phyloP scores from a whole-genome alignment of 2,888 invertebrate species.

The Lordiphosa fenestrarum region DNA sequence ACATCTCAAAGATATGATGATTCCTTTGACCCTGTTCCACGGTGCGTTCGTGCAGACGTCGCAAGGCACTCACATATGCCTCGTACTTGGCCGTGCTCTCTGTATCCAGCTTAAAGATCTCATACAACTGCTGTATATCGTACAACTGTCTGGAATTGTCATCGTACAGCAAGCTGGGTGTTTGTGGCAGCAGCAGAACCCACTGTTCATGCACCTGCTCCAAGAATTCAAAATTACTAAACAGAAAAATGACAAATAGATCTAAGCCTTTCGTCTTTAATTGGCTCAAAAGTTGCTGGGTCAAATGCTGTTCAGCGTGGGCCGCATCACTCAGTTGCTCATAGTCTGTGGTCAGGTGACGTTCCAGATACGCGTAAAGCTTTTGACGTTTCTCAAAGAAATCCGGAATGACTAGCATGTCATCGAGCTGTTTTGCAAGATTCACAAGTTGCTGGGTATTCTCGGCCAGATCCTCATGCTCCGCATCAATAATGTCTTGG shows the following conservation, averaged over 20 bases:
- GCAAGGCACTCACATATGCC: constrained; percentile 54
- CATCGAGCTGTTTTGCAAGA: constrained; percentile 59
- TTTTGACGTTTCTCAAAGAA: constrained; percentile 72
- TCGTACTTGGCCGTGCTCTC: constrained; percentile 68
- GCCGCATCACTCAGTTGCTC: constrained; percentile 42
- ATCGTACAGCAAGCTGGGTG: constrained; percentile 43
- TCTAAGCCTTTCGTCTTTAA: constrained; percentile 69
- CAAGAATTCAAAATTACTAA: constrained; percentile 75
- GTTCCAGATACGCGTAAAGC: constrained; percentile 68
- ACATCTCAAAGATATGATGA: constrained; percentile 69
- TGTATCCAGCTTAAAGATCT: constrained; percentile 67
- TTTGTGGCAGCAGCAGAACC: constrained; percentile 51
- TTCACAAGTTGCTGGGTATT: constrained; percentile 40
- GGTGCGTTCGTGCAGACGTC: constrained; percentile 54
- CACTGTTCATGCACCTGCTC: constrained; percentile 70
- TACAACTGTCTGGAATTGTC: constrained; percentile 48
- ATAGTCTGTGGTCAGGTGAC: constrained; percentile 48
- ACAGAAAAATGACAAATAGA: constrained; percentile 69
- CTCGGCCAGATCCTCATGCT: constrained; percentile 33
- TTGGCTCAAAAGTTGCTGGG: constrained; percentile 52
- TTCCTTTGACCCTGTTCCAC: constrained; percentile 44
- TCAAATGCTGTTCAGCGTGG: constrained; percentile 48
- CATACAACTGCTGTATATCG: constrained; percentile 60
- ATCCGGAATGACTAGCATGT: constrained; percentile 54
- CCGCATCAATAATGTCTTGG: constrained; percentile 64